These are phyloP conservation scores for Delphinus delphis DNA, from an alignment of 2,113 vertebrate genomes.

Conservation along the genomic window DNA sequence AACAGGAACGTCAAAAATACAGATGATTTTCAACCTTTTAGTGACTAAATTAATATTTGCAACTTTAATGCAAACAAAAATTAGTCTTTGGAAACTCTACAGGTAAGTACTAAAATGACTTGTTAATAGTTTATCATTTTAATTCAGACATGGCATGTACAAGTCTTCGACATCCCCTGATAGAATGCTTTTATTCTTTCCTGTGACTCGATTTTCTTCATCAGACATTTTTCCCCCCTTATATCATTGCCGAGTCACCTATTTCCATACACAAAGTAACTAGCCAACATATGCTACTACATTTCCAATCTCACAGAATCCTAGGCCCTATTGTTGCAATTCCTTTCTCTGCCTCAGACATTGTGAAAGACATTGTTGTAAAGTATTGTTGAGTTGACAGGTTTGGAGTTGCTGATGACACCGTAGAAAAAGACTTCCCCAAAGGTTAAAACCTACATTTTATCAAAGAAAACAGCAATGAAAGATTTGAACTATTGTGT, in stretches of 20 bases:
- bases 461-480: constrained; percentile 82
- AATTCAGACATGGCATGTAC: background rate
- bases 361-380: constrained; percentile 77
- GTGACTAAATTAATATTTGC: constrained; percentile 40
- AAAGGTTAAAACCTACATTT: constrained; percentile 83
- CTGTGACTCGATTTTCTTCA: background rate
- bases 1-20: background rate
- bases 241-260: background rate
- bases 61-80: constrained; percentile 33
- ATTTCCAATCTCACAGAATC: constrained; percentile 71
- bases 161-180: background rate
- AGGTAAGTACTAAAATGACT: constrained; percentile 9
- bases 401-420: constrained; percentile 81
- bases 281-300: constrained; percentile 49
- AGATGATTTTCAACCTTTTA: background rate
- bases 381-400: constrained; percentile 83
- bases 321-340: constrained; percentile 63
- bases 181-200: constrained; percentile 8
- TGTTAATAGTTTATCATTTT: constrained; percentile 48
- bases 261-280: constrained; percentile 68
- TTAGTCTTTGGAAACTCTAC: background rate
- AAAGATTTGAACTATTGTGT: constrained; percentile 83
- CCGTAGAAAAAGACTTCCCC: constrained; percentile 79
- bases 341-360: constrained; percentile 65
- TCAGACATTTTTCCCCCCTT: background rate